Base-by-base conservation (phyloP, 2,888 invertebrate genomes). In the Coelogynopora nodosa region DNA sequence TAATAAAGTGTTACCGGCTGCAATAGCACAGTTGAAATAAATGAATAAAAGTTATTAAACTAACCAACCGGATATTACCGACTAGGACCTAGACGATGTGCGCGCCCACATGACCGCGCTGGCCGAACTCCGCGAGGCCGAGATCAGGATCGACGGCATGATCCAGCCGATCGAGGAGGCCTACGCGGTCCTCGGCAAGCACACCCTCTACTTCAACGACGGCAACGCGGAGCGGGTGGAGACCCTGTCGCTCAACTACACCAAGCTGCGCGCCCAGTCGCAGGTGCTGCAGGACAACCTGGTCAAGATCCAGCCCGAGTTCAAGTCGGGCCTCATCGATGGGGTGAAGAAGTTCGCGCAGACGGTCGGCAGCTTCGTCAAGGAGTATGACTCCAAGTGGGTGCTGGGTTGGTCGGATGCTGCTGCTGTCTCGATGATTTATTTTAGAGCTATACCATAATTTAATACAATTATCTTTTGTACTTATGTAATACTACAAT, bases 141-240 rank as follows among this genome's bases (percentile, higher is more conserved):
- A 98, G 92, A 96, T 97, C 18, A 96, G 96, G 89, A 96, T 97
- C 94, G 97, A 98, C 90, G 93, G 97, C 84, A 95, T 95, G 90
- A 97, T 98, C 87, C 96, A 96, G 90, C 97, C 97, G 0, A 96
- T 98, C 87, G 97, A 98, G 93, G 96, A 98, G 93, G 96, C 97
- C 0, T 98, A 97, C 91, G 96, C 95, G 90, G 94, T 97, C 49
- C 94, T 98, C 0, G 95, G 95, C 0, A 94, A 95, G 10, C 96
- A 95, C 91, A 95, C 96, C 89, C 94, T 97, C 0, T 94, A 95
- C 0, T 95, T 97, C 10, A 96, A 96, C 90, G 94, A 95, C 88
- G 97, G 97, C 90, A 96, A 97, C 90, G 93, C 95, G 86, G 97
- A 98, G 91, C 95, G 95, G 91, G 97, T 97, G 0, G 97, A 98